A percentile compares a stretch with the other conserved stretches of the same genome.
Evolutionary conservation across 2,113 vertebrate genomes (phyloP).

Genomic region (Podocnemis expansa): DNA sequence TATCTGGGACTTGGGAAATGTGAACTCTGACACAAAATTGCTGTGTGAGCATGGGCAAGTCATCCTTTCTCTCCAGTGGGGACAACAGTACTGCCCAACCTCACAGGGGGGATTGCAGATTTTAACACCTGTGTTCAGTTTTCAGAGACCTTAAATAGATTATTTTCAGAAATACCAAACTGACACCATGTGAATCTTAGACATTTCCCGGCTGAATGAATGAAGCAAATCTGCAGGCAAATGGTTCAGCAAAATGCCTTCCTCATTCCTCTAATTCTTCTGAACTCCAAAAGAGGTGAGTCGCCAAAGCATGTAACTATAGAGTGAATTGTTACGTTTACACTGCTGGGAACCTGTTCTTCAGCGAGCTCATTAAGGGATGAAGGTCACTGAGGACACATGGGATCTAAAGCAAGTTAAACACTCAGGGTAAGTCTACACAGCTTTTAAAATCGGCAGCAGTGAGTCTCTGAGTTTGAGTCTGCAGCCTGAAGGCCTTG

Average conservation of each 20-base stretch:
- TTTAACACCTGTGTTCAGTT: not conserved
- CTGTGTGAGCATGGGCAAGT: not conserved
- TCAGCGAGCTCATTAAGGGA: not conserved
- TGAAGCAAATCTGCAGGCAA: not conserved
- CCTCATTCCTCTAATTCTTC: not conserved
- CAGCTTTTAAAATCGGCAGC: not conserved
- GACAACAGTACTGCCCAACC: not conserved
- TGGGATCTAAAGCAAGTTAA: not conserved
- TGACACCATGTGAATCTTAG: not conserved
- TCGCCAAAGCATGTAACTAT: accelerated
- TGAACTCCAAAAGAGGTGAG: not conserved
- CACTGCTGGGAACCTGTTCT: not conserved
- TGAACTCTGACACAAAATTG: not conserved
- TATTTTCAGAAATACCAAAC: not conserved
- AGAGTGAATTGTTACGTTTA: not conserved
- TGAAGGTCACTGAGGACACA: not conserved
- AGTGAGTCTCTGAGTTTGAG: not conserved
- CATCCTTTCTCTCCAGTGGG: not conserved
- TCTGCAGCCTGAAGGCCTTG: not conserved
- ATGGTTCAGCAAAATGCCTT: not conserved
- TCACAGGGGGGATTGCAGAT: not conserved
- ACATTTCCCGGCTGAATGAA: not conserved
- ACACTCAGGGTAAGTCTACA: not conserved
- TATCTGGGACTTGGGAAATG: not conserved
- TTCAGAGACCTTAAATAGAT: not conserved